Base-by-base conservation (phyloP, 2,888 invertebrate species). In the Hecatera dysodea region DNA sequence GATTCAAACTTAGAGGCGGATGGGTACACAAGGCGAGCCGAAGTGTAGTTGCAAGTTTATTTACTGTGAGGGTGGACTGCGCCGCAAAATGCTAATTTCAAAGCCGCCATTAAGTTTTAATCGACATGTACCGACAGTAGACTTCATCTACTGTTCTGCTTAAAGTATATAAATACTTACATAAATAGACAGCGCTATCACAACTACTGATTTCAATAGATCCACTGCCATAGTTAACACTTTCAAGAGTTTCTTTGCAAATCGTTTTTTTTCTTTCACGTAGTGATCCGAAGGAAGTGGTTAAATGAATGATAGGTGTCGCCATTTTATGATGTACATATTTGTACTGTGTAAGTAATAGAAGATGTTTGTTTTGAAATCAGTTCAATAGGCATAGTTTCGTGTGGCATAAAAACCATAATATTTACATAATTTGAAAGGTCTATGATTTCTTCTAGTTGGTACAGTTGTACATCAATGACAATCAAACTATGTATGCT, bases 281-380 rank as follows among this genome's bases (percentile, higher is more conserved):
- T 36, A 22, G 9, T 57, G 4, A 36, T 50, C 12, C 8, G 0
- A 7, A 8, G 39, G 33, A 44, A 55, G 39, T 1, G 50, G 22
- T 39, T 3, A 12, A 62, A 55, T 39, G 42, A 71, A 64, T 61
- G 60, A 42, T 42, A 5, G 4, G 53, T 11, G 9, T 22, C 36
- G 5, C 17, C 5, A 33, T 29, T 29, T 29, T 9, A 22, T n/a
- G 19, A 46, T 12, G 29, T 55, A 39, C 33, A 12, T 62, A 19
- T 65, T 27, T 22, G 36, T 60, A 42, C 50, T 72, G 66, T 77
- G 57, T 50, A 24, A 53, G 68, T 64, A 72, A 64, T 61, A 46
- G 9, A 53, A 60, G 72, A 63, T 39, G 42, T 1, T 50, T 85
- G 78, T 85, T 85, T 71, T 55, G 44, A 44, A 76, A 82, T 71